These are phyloP conservation scores for Champsocephalus gunnari DNA, from an alignment of 2,797 vertebrate genomes.

Conservation along the genomic window DNA sequence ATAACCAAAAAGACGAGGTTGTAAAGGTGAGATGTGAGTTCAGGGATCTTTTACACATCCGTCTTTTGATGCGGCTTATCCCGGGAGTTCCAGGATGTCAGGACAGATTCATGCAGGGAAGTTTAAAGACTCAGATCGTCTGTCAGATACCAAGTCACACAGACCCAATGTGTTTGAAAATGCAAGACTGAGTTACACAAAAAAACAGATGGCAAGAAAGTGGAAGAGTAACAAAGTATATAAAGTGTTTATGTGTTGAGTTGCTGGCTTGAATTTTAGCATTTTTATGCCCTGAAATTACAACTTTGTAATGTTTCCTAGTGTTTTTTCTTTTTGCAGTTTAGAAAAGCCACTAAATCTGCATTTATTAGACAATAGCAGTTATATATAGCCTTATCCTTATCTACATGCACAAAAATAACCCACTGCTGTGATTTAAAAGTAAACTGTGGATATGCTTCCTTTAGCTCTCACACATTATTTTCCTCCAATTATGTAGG, in stretches of 20 bases:
- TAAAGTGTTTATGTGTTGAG: conserved; percentile 9
- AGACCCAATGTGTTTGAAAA: conserved; percentile 26
- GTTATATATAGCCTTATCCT: conserved; percentile 3
- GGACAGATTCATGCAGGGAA: conserved; percentile 14
- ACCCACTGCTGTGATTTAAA: conserved; percentile 11
- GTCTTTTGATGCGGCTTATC: conserved; percentile 23
- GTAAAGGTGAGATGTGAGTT: conserved; percentile 82
- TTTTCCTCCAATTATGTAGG: neutral
- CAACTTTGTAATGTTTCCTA: conserved; percentile 16
- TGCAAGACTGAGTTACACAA: conserved; percentile 19
- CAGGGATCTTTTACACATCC: neutral
- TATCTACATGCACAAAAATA: conserved; percentile 9
- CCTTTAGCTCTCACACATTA: too few relatives aligned
- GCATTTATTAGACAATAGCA: conserved; percentile 22
- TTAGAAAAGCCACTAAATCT: conserved; percentile 26
- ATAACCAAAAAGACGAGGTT: conserved; percentile 83
- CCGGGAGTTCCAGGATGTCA: conserved; percentile 16
- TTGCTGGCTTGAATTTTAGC: neutral
- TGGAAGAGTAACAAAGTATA: neutral
- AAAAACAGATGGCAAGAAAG: conserved; percentile 12
- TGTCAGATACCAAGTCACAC: conserved; percentile 31
- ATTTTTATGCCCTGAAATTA: conserved; percentile 13
- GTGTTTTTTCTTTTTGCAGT: conserved; percentile 21
- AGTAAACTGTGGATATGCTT: conserved; percentile 15
- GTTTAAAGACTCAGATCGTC: conserved; percentile 38